Evolutionary conservation across 2,113 vertebrate species (phyloP), one percentile per base, ranked within the genome.

Genomic region (Pedionomus torquatus): DNA sequence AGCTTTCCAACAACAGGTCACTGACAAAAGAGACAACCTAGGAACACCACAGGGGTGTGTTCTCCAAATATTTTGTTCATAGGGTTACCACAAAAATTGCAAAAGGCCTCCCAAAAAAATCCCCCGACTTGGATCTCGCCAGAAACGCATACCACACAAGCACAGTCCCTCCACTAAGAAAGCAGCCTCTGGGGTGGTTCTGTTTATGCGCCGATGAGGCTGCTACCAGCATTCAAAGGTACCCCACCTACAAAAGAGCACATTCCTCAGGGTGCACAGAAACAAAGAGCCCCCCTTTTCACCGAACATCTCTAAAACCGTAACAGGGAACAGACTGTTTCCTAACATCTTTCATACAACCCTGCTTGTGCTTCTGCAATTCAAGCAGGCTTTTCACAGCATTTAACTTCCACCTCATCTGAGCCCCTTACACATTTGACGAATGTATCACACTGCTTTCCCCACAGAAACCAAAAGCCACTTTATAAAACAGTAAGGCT

Each of bases 101-200:
- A 39, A 61, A 84, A 89, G 55, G 52, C 19, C 43, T 95, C 68
- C 60, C 83, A 80, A 94, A 74, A 74, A 94, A 66, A 46, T 18
- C 1, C 30, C 65, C 75, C 75, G 61, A 13, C 52, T 66, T 74
- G 60, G 46, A 85, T 66, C 52, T 35, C 84, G 70, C n/a, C 89
- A 97, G 83, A 93, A 95, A 72, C 0, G 11, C 86, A 92, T 93
- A 95, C 94, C 90, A 87, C 49, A 94, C 71, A 72, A 91, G 90
- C 77, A 75, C 70, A 68, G 57, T 35, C 37, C 41, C 82, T 87
- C 44, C 61, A 79, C 57, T 82, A 84, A 79, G 72, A 69, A 87
- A 87, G 81, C 74, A 85, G 87, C 83, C 91, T 77, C 89, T 96
- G 70, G 83, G 83, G 35, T 76, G 77, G 83, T 75, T 89, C 93